Evolutionary conservation across 2,113 vertebrate species (phyloP), one percentile per base, ranked within the genome.

Genomic region (Rynchops niger): DNA sequence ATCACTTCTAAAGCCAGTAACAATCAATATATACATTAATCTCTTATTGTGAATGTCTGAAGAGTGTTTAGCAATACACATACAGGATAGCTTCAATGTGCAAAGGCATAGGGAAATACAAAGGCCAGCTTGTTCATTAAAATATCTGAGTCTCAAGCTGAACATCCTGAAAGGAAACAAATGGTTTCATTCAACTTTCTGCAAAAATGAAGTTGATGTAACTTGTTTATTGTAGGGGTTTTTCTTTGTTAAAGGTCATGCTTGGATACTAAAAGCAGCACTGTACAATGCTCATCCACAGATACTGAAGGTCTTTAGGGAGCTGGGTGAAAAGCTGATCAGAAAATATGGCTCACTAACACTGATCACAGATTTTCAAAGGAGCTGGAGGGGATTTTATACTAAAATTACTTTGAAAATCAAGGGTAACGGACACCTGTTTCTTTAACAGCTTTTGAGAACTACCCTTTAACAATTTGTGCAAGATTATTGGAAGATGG

Each of bases 121-220:
- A 84, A 52, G 9, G 6, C 13, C 9, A n/a, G 4, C 6, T 65
- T 29, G 5, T 11, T 38, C 0, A 0, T 56, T 58, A 45, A 52
- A 82, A 59, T 30, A 21, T 30, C 12, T 34, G 45, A 70, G 16
- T 43, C 36, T 67, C 15, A 59, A 55, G 42, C 3, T 65, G 40
- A 92, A 85, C 12, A 70, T 53, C 15, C 1, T 3, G 49, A 76
- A 63, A 82, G 29, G 13, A 94, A 91, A 69, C 6, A 0, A 67
- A 36, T 22, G 3, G 9, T 42, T 81, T 93, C 5, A 18, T 45
- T 69, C 32, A 47, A 17, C 10, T 80, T 86, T 88, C 30, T 72
- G 21, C 22, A 53, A 73, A 93, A 82, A 52, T 8, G 13, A 38
- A 55, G 7, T 56, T 79, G 5, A 2, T 49, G 1, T 40, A 34